A percentile compares a stretch with the other conserved stretches of the same genome.
These are phyloP conservation scores for Caenorhabditis sp. DNA, from an alignment of 2,888 invertebrate genomes.

Conservation along the genomic window DNA sequence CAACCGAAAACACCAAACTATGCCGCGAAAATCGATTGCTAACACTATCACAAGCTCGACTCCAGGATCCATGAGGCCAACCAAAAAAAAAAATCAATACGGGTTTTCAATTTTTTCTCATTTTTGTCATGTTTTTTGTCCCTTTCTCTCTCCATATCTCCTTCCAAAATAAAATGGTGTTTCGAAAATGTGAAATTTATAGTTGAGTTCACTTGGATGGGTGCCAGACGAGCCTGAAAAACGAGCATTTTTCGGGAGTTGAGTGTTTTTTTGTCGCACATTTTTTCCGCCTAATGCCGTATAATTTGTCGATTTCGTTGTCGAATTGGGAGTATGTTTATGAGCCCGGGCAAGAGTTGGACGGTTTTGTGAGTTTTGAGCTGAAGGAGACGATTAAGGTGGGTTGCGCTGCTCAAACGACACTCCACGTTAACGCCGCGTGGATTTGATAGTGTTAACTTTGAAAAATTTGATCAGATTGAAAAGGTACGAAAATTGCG, in stretches of 20 bases:
- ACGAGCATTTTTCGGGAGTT: neutral
- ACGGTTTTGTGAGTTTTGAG: constrained; percentile 36
- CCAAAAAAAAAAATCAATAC: neutral
- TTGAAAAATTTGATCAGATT: no score
- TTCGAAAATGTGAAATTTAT: neutral
- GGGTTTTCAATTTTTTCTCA: no score
- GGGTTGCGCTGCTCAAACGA: neutral
- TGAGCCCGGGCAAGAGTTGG: constrained; percentile 25
- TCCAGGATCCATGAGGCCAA: constrained; percentile 6
- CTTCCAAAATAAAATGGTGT: neutral
- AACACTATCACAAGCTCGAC: constrained; percentile 20
- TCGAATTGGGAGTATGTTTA: constrained; percentile 33
- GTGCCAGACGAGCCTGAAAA: neutral
- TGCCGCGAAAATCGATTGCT: constrained; percentile 72
- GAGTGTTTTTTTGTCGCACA: neutral
- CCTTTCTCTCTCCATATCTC: constrained; percentile 4
- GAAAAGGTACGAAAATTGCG: no score
- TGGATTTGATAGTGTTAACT: no score
- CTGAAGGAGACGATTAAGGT: constrained; percentile 35
- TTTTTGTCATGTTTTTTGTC: no score
- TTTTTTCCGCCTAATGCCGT: constrained; percentile 24
- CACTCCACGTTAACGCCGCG: no score
- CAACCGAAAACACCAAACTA: constrained; percentile 81
- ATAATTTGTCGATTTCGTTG: constrained; percentile 25
- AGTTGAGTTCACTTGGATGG: neutral